Evolutionary conservation across 2,113 vertebrate species (phyloP), one percentile per base, ranked within the genome.

Genomic region (Coreoperca whiteheadi): DNA sequence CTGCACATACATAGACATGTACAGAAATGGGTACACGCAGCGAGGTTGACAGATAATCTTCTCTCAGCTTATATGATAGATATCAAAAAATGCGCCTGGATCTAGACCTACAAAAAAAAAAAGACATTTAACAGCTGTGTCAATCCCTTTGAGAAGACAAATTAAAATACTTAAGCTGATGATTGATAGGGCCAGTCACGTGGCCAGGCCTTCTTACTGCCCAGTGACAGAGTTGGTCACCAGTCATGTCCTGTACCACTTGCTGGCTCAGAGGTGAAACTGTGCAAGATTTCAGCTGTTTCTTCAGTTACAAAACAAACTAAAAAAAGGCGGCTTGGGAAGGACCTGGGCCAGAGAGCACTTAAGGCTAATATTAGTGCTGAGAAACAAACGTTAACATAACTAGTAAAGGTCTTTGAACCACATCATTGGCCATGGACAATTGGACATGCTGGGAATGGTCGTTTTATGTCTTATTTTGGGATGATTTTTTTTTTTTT

Each of bases 331-430:
- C 34, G 85, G 84, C 88, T 90, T 90, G 90, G 89, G 88, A 90
- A 95, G 88, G 90, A 94, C 92, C 92, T 92, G 94, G 93, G 93
- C 89, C 92, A 92, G 87, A 93, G 91, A 95, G 94, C 95, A 94
- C 93, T 96, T 96, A 95, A 95, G 95, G 96, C 95, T 95, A 95
- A 95, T 89, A 93, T 93, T 94, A 95, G 94, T 95, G 95, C 92
- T 93, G 87, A 93, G 87, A 87, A 94, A 91, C 78, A 81, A 93
- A 93, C 73, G 57, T 79, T 57, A 93, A 89, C 84, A 76, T 66
- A 90, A 91, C 90, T 86, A 89, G 77, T 91, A 92, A 94, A 90
- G 87, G 92, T 94, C 89, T 90, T 87, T 89, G 83, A 94, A 91
- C 91, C 91, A 87, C 88, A 87, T 93, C 92, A 84, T 93, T 94